Evolutionary conservation across 2,113 vertebrate genomes (phyloP), one percentile per base, ranked within the genome.

Genomic region (Vulpes lagopus): DNA sequence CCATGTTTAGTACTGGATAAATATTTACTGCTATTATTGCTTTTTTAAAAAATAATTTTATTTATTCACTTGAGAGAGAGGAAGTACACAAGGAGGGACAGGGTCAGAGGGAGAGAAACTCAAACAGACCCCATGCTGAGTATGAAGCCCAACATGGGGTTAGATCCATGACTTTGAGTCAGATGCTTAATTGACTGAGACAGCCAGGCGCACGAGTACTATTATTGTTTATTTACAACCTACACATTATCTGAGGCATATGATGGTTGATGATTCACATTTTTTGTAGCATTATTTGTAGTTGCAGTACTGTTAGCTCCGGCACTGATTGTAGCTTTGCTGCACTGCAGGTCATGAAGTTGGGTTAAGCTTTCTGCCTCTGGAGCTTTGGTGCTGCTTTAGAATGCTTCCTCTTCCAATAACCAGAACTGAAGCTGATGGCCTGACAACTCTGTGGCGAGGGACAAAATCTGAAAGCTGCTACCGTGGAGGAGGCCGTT

Each of bases 11-110:
- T 32, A 22, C 3, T 89, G 20, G 5, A 85, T 43, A 69, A 27
- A 17, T 82, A 60, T 55, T 38, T 69, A 38, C 25, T 51, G 16
- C 4, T 78, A 30, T 84, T 83, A 38, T 59, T 71, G 19, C 11
- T 94, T 93, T 62, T 19, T n/a, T 4, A 35, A 35, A 35, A 35
- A 35, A 69, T 32, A 19, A 43, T 43, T 35, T 69, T 20, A 69
- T 69, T 69, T 69, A n/a, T n/a, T 69, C 19, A 69, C 35, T 35
- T 69, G 32, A 69, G 32, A 69, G 32, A 19, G 17, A 69, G 16
- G 20, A 32, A 35, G 67, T 67, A 16, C 67, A 35, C 8, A 69
- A 69, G 67, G 8, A 0, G 0, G n/a, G 30, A 1, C 8, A 35
- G 3, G 17, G 32, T 8, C 32, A 35, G 32, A 69, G 32, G 17